Evolutionary conservation across 2,797 vertebrate species (phyloP).

Genomic region (Gorsachius magnificus): DNA sequence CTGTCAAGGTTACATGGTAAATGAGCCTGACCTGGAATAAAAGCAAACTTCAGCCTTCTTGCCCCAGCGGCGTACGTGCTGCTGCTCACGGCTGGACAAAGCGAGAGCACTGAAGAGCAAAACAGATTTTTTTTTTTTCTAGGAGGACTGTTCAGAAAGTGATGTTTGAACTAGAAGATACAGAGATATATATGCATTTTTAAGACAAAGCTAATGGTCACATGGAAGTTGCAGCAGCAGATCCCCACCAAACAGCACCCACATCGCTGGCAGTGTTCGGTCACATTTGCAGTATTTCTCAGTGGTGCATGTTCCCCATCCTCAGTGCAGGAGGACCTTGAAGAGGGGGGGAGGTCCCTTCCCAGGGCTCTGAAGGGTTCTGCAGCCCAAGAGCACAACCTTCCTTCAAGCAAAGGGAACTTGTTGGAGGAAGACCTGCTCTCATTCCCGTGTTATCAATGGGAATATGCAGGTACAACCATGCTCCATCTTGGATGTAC

Average conservation of each 20-base stretch:
- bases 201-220: neutral
- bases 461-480: neutral
- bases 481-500: neutral
- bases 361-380: neutral
- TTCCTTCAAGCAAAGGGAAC: neutral
- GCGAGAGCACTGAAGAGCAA: neutral
- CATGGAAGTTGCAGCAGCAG: neutral
- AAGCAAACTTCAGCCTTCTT: neutral
- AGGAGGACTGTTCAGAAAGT: neutral
- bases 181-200: neutral
- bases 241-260: neutral
- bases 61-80: fast-evolving
- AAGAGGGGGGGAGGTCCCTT: neutral
- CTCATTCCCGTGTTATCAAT: neutral
- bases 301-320: neutral
- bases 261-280: neutral
- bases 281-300: neutral
- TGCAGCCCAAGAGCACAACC: neutral
- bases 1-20: neutral
- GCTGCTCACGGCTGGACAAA: neutral
- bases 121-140: neutral
- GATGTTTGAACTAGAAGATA: neutral
- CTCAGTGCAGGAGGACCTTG: neutral
- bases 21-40: neutral
- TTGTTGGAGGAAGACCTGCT: neutral